phyloP scores from a whole-genome alignment of 2,113 vertebrate species.

The Zosterops lateralis region DNA sequence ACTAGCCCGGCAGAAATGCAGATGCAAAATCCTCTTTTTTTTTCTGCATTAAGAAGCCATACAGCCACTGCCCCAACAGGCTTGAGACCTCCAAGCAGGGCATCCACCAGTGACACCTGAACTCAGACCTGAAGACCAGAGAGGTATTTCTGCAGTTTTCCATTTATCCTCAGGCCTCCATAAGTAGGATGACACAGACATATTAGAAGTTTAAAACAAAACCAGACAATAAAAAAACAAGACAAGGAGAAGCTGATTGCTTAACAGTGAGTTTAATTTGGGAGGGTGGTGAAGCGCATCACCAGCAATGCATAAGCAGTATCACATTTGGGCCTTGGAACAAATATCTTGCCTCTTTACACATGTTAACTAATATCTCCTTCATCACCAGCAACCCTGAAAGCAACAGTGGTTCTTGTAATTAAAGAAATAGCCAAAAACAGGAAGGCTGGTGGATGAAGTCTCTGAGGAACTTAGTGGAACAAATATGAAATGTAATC shows the following conservation, averaged over 20 bases:
- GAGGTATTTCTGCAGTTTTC: not conserved
- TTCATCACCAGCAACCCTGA: not conserved
- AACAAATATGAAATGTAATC: not conserved
- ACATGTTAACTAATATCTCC: not conserved
- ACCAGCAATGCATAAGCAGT: not conserved
- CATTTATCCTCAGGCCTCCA: not conserved
- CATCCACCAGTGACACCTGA: not conserved
- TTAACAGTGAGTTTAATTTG: not conserved
- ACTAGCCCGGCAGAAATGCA: not conserved
- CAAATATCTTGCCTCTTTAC: not conserved
- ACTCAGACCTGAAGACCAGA: not conserved
- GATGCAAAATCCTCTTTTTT: not conserved
- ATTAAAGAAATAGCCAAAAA: not conserved
- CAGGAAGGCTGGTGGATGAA: not conserved
- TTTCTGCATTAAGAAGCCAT: not conserved
- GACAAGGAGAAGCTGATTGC: not conserved
- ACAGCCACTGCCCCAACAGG: accelerated
- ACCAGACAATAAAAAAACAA: not conserved
- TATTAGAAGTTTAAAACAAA: not conserved
- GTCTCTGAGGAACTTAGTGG: not conserved
- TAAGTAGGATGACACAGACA: not conserved
- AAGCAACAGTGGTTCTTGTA: not conserved
- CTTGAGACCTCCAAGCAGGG: not conserved
- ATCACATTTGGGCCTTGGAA: not conserved
- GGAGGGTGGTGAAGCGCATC: not conserved